Evolutionary conservation across 1,140 invertebrate genomes (phyloP).

Genomic region (Lepidotrigona ventralis): DNA sequence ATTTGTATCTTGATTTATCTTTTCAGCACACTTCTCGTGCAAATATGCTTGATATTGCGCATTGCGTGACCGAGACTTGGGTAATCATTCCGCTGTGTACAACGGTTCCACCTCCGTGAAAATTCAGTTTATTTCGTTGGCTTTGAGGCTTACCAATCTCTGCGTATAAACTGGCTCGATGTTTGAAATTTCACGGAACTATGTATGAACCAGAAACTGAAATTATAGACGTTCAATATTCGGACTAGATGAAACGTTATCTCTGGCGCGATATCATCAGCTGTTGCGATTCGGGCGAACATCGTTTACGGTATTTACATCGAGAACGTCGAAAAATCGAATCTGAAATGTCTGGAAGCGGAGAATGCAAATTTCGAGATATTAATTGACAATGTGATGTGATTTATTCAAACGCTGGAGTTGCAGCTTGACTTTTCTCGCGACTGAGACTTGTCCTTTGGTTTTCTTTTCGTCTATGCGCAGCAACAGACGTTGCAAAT

Average conservation of each 20-base stretch:
- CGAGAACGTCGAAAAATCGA: not conserved
- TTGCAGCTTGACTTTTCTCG: not conserved
- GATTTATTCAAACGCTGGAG: too few relatives aligned
- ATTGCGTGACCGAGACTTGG: conserved; percentile 2
- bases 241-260: not conserved
- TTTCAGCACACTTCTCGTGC: not conserved
- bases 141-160: conserved; percentile 15
- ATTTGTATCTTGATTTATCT: conserved; percentile 25
- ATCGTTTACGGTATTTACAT: too few relatives aligned
- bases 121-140: conserved; percentile 10
- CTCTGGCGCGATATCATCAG: not conserved
- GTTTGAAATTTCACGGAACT: conserved; percentile 8
- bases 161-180: not conserved
- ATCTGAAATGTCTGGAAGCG: not conserved
- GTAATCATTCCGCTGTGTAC: conserved; percentile 2
- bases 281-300: too few relatives aligned
- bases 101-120: not conserved
- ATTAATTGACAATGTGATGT: too few relatives aligned
- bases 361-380: too few relatives aligned
- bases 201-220: not conserved
- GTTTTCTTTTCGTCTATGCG: not conserved
- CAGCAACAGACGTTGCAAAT: not conserved
- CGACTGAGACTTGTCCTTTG: not conserved
- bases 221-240: not conserved
- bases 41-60: not conserved